Evolutionary conservation across 1,140 invertebrate species (phyloP).

Genomic region (Drosophila bipectinata): DNA sequence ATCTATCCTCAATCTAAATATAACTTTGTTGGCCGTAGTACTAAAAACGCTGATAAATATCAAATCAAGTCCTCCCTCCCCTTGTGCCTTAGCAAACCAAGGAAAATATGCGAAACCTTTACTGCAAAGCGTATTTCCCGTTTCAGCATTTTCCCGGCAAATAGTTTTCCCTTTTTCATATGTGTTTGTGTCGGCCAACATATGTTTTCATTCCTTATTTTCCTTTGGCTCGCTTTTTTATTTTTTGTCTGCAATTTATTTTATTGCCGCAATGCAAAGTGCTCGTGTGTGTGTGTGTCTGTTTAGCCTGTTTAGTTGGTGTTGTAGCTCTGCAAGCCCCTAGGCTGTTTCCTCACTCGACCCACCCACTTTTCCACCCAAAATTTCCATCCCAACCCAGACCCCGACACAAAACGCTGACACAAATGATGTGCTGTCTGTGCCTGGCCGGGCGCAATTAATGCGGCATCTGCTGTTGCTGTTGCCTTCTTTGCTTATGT

Average conservation of each 20-base stretch:
- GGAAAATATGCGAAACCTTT: conserved; percentile 43
- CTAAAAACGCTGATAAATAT: conserved; percentile 46
- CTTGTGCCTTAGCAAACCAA: neutral
- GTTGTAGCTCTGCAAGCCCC: conserved; percentile 21
- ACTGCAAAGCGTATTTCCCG: conserved; percentile 47
- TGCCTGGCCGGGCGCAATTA: conserved; percentile 54
- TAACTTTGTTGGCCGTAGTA: conserved; percentile 33
- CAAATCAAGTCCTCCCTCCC: conserved; percentile 29
- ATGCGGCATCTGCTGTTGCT: conserved; percentile 44
- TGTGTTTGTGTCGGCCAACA: conserved; percentile 20
- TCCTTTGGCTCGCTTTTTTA: conserved; percentile 29
- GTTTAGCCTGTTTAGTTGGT: conserved; percentile 42
- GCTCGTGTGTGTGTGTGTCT: conserved; percentile 19
- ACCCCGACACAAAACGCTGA: conserved; percentile 35
- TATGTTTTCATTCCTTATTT: conserved; percentile 55
- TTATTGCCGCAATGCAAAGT: conserved; percentile 58
- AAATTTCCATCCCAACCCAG: neutral
- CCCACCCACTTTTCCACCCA: neutral
- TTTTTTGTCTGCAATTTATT: conserved; percentile 59
- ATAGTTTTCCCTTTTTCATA: conserved; percentile 41
- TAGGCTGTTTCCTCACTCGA: conserved; percentile 8
- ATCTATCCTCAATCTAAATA: conserved; percentile 7
- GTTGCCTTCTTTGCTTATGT: neutral
- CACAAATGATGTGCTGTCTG: conserved; percentile 56
- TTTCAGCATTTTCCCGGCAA: conserved; percentile 43